A percentile compares a stretch with the other conserved stretches of the same genome.
These are phyloP conservation scores for Caenorhabditis japonica DNA, from an alignment of 2,888 invertebrate species.

Conservation along the genomic window DNA sequence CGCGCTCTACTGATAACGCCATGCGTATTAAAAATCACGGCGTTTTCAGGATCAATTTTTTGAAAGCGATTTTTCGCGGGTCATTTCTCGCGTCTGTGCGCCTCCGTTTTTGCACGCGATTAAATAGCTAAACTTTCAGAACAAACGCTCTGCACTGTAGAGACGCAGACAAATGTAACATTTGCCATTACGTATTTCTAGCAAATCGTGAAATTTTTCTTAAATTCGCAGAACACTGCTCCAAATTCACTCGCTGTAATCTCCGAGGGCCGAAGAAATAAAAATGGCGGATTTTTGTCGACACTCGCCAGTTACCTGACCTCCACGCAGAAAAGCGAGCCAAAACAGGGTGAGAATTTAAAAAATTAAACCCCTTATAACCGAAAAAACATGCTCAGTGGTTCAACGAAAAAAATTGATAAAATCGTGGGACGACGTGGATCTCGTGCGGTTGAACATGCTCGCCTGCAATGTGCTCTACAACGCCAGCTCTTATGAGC, in stretches of 20 bases:
- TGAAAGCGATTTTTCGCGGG: too few species aligned
- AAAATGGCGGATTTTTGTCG: constrained; percentile 33
- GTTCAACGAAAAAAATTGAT: constrained; percentile 19
- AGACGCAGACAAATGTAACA: too few species aligned
- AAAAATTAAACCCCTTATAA: neutral
- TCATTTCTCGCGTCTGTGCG: too few species aligned
- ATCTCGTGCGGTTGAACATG: constrained; percentile 29
- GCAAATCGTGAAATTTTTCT: too few species aligned
- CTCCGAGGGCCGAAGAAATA: neutral
- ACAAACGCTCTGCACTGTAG: too few species aligned
- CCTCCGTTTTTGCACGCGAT: too few species aligned
- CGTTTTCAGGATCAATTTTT: too few species aligned
- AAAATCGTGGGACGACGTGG: constrained; percentile 48
- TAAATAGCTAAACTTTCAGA: too few species aligned
- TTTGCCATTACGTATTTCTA: too few species aligned
- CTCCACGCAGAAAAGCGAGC: constrained; percentile 26
- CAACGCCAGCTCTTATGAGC: constrained; percentile 7
- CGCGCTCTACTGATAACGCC: too few species aligned
- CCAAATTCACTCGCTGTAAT: neutral
- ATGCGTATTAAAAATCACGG: too few species aligned
- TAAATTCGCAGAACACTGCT: constrained; percentile 11
- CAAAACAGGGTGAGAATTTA: constrained; percentile 9
- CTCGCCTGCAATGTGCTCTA: constrained; percentile 41
- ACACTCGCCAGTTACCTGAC: constrained; percentile 50
- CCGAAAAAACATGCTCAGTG: neutral